A percentile compares a stretch with the other conserved stretches of the same genome.
phyloP scores from a whole-genome alignment of 1,140 invertebrate genomes.

The Dreissena rostriformis region DNA sequence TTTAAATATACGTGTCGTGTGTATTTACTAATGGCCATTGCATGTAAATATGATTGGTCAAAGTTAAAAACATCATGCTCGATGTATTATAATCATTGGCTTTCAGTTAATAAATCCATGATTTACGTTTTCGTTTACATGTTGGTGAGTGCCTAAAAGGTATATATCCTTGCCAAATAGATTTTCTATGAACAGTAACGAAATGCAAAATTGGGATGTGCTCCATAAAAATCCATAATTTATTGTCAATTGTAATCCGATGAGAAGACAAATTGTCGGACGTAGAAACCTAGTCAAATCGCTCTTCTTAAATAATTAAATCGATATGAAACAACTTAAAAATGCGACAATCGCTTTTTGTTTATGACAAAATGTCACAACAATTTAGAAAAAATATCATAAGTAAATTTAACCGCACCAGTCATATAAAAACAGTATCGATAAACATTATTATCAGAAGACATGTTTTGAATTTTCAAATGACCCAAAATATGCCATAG shows the following conservation, averaged over 20 bases:
- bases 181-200: background rate
- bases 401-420: too few relatives aligned
- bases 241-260: background rate
- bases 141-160: background rate
- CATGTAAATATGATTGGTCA: background rate
- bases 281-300: background rate
- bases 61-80: background rate
- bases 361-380: too few relatives aligned
- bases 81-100: background rate
- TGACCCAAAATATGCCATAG: too few relatives aligned
- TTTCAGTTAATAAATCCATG: background rate
- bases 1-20: too few relatives aligned
- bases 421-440: too few relatives aligned
- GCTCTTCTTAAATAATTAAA: background rate
- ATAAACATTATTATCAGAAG: too few relatives aligned
- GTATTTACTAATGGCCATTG: background rate
- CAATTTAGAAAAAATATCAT: too few relatives aligned
- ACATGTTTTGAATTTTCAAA: too few relatives aligned
- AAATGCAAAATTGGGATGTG: background rate
- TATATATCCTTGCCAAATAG: background rate
- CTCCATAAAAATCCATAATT: background rate
- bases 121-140: too few relatives aligned
- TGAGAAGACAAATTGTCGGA: too few relatives aligned
- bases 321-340: background rate
- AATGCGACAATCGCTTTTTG: too few relatives aligned